Conservation (phyloP, 2,888 invertebrate genomes). For the Tetranychus piercei region DNA sequence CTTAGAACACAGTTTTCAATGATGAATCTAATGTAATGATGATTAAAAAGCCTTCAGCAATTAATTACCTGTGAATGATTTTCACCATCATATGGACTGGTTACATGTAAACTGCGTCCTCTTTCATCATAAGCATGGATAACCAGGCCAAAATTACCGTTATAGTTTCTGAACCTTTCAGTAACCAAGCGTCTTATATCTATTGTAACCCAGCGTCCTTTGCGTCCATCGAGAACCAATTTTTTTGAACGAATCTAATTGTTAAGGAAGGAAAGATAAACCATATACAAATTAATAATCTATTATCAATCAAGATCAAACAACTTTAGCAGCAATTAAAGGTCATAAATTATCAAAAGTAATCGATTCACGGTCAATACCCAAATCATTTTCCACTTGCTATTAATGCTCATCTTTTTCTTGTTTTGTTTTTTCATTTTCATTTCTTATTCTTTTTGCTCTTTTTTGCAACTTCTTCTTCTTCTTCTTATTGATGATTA, state of each 20-base stretch:
- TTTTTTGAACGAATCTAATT: constrained; percentile 25
- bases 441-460: not conserved
- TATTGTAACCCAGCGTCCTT: constrained; percentile 48
- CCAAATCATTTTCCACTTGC: not conserved
- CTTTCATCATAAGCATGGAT: constrained; percentile 40
- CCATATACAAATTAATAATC: not conserved
- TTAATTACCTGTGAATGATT: constrained; percentile 17
- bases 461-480: not conserved
- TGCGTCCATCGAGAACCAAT: constrained; percentile 34
- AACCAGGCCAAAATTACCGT: constrained; percentile 55
- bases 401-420: not conserved
- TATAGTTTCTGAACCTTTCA: constrained; percentile 52
- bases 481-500: not conserved
- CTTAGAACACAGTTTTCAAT: not conserved
- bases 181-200: constrained; percentile 54
- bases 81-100: constrained; percentile 39
- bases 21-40: not conserved
- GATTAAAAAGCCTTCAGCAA: not conserved
- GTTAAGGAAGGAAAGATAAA: constrained; percentile 10
- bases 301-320: no score
- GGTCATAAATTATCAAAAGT: not conserved
- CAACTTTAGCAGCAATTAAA: not conserved
- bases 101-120: constrained; percentile 39
- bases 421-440: not conserved
- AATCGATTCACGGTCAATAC: not conserved